Evolutionary conservation across 2,113 vertebrate genomes (phyloP), one percentile per base, ranked within the genome.

Genomic region (Laticauda colubrina): DNA sequence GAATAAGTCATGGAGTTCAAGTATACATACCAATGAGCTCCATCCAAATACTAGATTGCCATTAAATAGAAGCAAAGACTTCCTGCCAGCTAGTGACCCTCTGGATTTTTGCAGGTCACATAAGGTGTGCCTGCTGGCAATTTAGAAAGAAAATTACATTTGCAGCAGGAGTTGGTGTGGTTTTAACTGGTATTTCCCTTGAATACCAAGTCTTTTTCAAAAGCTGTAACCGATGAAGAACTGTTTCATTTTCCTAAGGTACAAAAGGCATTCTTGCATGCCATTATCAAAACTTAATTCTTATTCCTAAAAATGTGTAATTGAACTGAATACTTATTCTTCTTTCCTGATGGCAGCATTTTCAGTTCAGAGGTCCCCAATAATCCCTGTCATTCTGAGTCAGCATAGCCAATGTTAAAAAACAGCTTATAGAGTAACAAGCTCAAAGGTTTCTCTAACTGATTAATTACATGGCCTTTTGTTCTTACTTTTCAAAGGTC

Each of bases 161-260:
- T 29, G 26, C 26, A 64, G 61, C 15, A 23, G 56, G 61, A 26
- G 57, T 26, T 26, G 48, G 11, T 51, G 11, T 24, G 23, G 34
- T 90, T 81, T 53, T 81, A 81, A 90, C 20, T 18, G 59, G 34
- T 23, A 61, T 29, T 64, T 69, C 91, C 34, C 48, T 75, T 0
- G 34, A 93, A 89, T 92, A 18, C 6, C 64, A 85, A 26, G 3
- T 21, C 89, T 61, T 23, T 29, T 92, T 94, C 14, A 55, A 85
- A 88, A 94, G n/a, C 0, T 64, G 34, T 0, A 0, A 29, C 95
- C 48, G 89, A 45, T 48, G 90, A 90, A 93, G 24, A 87, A 69
- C 55, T 8, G 26, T 94, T 95, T 93, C 91, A 94, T 53, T 87
- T 91, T 89, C 90, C 94, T 94, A 85, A 12, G 1, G 48, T 54